Evolutionary conservation across 2,888 invertebrate genomes (phyloP).

Genomic region (Trichacis sp.): DNA sequence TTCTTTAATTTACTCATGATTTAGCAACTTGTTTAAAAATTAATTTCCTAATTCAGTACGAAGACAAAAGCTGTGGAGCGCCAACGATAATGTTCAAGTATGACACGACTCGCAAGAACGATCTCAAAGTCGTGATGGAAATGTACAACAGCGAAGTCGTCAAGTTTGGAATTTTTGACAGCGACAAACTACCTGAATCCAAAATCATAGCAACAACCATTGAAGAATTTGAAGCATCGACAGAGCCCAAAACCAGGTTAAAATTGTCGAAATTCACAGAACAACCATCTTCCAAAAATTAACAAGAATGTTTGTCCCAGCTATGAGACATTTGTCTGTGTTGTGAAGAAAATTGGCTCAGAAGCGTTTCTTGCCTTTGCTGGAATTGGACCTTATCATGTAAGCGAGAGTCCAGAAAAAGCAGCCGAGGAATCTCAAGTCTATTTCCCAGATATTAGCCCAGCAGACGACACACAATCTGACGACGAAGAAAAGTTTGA

Average conservation of each 20-base stretch:
- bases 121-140: slow-evolving; percentile 59
- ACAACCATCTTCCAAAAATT: background rate
- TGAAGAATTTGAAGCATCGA: slow-evolving; percentile 56
- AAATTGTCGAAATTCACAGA: no score
- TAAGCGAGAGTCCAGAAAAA: slow-evolving; percentile 63
- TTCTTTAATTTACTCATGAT: no score
- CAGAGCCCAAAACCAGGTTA: slow-evolving; percentile 58
- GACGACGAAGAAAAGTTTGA: slow-evolving; percentile 62
- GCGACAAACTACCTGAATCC: slow-evolving; percentile 61
- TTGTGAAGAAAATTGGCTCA: slow-evolving; percentile 60
- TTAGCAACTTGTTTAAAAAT: no score
- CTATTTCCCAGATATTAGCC: slow-evolving; percentile 58
- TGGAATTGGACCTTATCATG: slow-evolving; percentile 65
- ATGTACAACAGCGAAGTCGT: slow-evolving; percentile 59
- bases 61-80: slow-evolving; percentile 55
- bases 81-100: slow-evolving; percentile 65
- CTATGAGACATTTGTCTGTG: slow-evolving; percentile 62
- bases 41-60: slow-evolving; percentile 54
- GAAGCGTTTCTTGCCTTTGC: slow-evolving; percentile 65
- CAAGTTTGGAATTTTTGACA: slow-evolving; percentile 63
- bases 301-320: slow-evolving; percentile 40
- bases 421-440: slow-evolving; percentile 60
- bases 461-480: slow-evolving; percentile 56
- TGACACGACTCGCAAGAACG: slow-evolving; percentile 61
- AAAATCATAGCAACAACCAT: slow-evolving; percentile 59